Base-by-base conservation (phyloP, 2,113 vertebrate species). In the Grammomys surdaster region DNA sequence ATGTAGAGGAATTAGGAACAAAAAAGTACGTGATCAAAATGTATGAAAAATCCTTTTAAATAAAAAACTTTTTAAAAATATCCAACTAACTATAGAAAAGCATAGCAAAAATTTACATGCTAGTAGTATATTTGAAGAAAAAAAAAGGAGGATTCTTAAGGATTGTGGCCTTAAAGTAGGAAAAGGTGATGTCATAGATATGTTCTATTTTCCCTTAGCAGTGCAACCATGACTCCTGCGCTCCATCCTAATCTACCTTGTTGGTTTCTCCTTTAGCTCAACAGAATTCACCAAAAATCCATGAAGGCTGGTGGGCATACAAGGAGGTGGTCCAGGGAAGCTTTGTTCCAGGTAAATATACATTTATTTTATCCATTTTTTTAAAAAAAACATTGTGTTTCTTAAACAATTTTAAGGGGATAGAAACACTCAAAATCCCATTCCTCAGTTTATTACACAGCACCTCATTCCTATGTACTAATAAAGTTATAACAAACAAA, bases 291-390 rank as follows among this genome's bases (percentile, higher is more conserved):
- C 99, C 99, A 97, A 99, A 99, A 99, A 99, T 99, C 99, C 99
- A 99, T 97, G 99, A 99, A 98, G 99, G 99, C 99, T 99, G 99
- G 99, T 99, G 99, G 99, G 99, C 99, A 3, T 99, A 99, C 98
- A 99, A 99, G 98, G 99, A 99, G 97, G 99, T 99, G 98, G 99
- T 99, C 97, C 99, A 99, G 97, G 99, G 99, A 96, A 99, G 99
- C 99, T 99, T 99, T 98, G 99, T 99, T 98, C 99, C 99, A 99
- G 99, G 99, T 99, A 99, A 99, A 98, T 58, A 14, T 16, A 85
- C 13, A 20, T 76, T 70, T 76, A 33, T 85, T 90, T 89, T 90
- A 8, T 70, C 63, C 75, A n/a, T 51, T 82, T 95, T 89, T 46
- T 65, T 24, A 20, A 51, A 51, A 36, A 65, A 7, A 14, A 0